Conservation (phyloP, 2,888 invertebrate genomes). For the Trissoscelio sp. region DNA sequence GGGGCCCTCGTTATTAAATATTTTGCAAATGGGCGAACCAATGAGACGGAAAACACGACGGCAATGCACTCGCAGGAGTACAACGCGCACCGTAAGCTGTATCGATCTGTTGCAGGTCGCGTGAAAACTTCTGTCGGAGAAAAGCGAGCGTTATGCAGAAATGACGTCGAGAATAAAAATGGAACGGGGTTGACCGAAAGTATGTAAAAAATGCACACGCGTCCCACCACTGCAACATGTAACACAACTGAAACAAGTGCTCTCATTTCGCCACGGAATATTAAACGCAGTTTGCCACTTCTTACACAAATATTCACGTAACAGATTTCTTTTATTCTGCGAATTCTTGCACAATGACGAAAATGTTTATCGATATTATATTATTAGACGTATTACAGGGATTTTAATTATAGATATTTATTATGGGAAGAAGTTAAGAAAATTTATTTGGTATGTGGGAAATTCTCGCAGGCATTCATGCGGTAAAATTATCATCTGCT, state of each 20-base stretch:
- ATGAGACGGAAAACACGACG: slow-evolving; percentile 46
- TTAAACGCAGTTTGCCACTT: slow-evolving; percentile 54
- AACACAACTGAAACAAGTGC: slow-evolving; percentile 59
- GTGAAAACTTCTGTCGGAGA: slow-evolving; percentile 62
- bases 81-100: slow-evolving; percentile 53
- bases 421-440: not conserved
- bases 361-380: too few species aligned
- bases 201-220: slow-evolving; percentile 61
- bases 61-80: slow-evolving; percentile 22
- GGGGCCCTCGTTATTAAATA: slow-evolving; percentile 26
- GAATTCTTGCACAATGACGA: not conserved
- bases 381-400: not conserved
- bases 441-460: not conserved
- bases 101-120: slow-evolving; percentile 54
- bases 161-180: slow-evolving; percentile 57
- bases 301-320: slow-evolving; percentile 34
- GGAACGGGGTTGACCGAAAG: slow-evolving; percentile 43
- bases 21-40: slow-evolving; percentile 45
- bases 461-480: not conserved
- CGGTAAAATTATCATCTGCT: slow-evolving; percentile 6
- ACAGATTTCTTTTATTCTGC: slow-evolving; percentile 55
- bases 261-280: slow-evolving; percentile 49
- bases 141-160: slow-evolving; percentile 68
- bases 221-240: slow-evolving; percentile 12
- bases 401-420: not conserved